Conservation (phyloP, 2,888 invertebrate species). For the Aplocera efformata region DNA sequence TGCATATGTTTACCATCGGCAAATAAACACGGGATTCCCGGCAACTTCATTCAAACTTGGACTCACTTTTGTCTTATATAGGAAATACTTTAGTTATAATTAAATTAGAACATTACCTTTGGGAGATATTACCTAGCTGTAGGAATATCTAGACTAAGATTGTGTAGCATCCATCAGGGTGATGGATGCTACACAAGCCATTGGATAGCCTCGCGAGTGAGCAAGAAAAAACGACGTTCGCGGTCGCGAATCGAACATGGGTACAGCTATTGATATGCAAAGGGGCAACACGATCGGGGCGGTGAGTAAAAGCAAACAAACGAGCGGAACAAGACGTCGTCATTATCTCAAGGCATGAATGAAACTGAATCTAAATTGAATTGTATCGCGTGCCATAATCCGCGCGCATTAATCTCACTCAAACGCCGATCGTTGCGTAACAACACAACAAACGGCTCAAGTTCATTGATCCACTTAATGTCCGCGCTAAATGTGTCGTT, state of each 20-base stretch:
- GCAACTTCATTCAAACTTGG: conserved; percentile 11
- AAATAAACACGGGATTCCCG: conserved; percentile 21
- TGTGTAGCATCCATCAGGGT: too few relatives aligned
- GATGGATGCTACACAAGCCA: too few relatives aligned
- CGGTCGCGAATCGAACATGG: conserved; percentile 3
- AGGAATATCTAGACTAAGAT: too few relatives aligned
- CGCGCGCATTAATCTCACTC: conserved; percentile 78
- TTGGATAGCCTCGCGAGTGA: too few relatives aligned
- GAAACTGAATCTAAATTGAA: conserved; percentile 79
- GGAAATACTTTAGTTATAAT: too few relatives aligned
- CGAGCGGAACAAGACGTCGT: conserved; percentile 64
- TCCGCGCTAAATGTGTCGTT: conserved; percentile 76
- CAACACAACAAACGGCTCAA: conserved; percentile 72
- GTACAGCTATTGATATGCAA: conserved; percentile 34
- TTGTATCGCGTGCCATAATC: conserved; percentile 80
- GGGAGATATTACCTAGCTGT: too few relatives aligned
- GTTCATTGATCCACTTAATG: conserved; percentile 80
- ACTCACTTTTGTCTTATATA: conserved; percentile 8
- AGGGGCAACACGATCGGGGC: conserved; percentile 30
- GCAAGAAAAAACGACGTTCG: conserved; percentile 2
- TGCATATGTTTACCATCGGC: conserved; percentile 30
- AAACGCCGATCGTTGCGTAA: conserved; percentile 77
- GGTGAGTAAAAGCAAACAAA: conserved; percentile 60
- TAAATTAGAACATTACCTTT: too few relatives aligned
- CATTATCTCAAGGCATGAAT: conserved; percentile 76